These are phyloP conservation scores for Crioceris asparagi DNA, from an alignment of 2,888 invertebrate species.

Conservation along the genomic window DNA sequence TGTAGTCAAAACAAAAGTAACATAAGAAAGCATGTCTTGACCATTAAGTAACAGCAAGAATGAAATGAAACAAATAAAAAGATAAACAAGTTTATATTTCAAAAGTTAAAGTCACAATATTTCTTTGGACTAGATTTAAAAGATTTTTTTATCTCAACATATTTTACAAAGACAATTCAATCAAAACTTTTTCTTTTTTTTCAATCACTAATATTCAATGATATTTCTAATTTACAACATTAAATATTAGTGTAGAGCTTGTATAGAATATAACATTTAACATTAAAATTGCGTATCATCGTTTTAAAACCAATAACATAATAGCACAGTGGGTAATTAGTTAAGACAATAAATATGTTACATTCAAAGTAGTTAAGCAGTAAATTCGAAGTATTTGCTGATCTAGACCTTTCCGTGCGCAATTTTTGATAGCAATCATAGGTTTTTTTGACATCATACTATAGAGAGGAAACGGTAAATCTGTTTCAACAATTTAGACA, in stretches of 20 bases:
- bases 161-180: constrained; percentile 10
- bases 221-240: constrained; percentile 1
- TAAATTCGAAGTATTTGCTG: too few species aligned
- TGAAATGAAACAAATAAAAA: too few species aligned
- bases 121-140: constrained; percentile 24
- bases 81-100: constrained; percentile 15
- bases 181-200: too few species aligned
- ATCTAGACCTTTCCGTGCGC: too few species aligned
- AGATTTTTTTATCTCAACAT: constrained; percentile 11
- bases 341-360: constrained; percentile 17
- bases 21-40: constrained; percentile 2
- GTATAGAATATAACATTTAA: constrained; percentile 12
- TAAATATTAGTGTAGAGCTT: constrained; percentile 2
- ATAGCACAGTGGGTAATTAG: constrained; percentile 13
- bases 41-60: too few species aligned
- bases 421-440: too few species aligned
- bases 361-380: too few species aligned
- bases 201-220: neutral
- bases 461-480: too few species aligned
- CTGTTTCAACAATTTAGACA: too few species aligned
- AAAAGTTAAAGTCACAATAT: constrained; percentile 20
- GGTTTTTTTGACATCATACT: too few species aligned
- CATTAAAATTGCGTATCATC: constrained; percentile 14
- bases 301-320: constrained; percentile 14
- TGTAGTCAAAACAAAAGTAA: too few species aligned